These are phyloP conservation scores for Corbicula japonica DNA, from an alignment of 2,888 invertebrate genomes.

Conservation along the genomic window DNA sequence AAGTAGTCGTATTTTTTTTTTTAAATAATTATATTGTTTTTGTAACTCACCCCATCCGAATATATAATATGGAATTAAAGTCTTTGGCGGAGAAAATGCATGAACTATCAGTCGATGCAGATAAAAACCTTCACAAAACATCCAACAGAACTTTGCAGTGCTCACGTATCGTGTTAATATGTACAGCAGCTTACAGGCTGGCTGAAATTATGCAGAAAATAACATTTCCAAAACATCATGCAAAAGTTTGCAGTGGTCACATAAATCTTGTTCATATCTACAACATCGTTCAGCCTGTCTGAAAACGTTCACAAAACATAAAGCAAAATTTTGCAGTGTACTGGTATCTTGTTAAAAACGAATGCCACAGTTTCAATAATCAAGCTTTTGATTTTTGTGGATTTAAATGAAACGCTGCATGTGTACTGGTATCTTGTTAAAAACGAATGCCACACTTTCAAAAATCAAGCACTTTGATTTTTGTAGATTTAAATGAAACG, in stretches of 20 bases:
- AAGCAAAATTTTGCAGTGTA: no score
- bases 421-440: no score
- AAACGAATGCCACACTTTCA: no score
- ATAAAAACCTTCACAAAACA: slow-evolving; percentile 84
- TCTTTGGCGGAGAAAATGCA: slow-evolving; percentile 82
- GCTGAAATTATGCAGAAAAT: slow-evolving; percentile 82
- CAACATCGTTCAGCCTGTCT: no score
- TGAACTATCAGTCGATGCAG: slow-evolving; percentile 84
- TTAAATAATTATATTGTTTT: slow-evolving; percentile 13
- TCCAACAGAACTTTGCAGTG: slow-evolving; percentile 82
- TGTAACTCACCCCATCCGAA: slow-evolving; percentile 83
- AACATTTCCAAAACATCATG: slow-evolving; percentile 84
- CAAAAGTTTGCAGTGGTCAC: slow-evolving; percentile 75
- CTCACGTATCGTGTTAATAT: slow-evolving; percentile 78
- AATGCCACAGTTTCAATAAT: no score
- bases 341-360: no score
- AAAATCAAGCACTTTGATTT: no score
- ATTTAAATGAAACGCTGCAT: no score
- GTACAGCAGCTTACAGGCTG: slow-evolving; percentile 80
- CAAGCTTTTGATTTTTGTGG: no score
- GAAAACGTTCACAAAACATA: no score
- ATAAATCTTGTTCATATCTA: no score
- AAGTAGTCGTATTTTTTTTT: slow-evolving; percentile 16
- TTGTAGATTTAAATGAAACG: no score
- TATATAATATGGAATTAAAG: slow-evolving; percentile 77